Base-by-base conservation (phyloP, 2,888 invertebrate species). In the Strigamia maritima region DNA sequence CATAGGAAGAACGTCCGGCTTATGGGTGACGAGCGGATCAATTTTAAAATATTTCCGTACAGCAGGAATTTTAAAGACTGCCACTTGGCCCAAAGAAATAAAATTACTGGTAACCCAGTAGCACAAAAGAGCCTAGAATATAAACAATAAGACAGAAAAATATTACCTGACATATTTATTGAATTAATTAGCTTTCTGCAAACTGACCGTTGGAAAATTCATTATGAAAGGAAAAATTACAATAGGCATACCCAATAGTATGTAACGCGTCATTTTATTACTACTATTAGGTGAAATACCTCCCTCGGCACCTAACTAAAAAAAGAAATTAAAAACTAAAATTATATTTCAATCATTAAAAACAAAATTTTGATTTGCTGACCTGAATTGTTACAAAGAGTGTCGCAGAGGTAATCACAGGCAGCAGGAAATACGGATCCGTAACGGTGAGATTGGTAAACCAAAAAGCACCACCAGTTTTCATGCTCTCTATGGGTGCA, bases 51-150 rank as follows among this genome's bases (percentile, higher is more conserved):
- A 92, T 0, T 89, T 88, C 83, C 94, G 88, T 0, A 97, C 91
- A 28, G 87, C 85, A 10, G 94, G 93, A 81, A 93, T 88, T 86
- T 90, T 92, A 16, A 98, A 86, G 79, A 95, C 78, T 10, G 90
- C 90, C 8, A 93, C 94, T 90, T 97, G 96, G 0, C 89, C 81
- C 3, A 98, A 86, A 0, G 96, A 95, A 81, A 96, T 90, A 75
- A 93, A 90, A 86, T 98, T 98, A 82, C 92, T 93, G 31, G 94
- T 91, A 19, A 91, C 90, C 97, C 97, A 98, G 85, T 98, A 98
- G 40, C 92, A 91, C 70, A 95, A 88, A 84, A 98, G 92, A 0
- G 93, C 95, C 90, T 89, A n/a, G n/a, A n/a, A n/a, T n/a, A n/a
- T 12, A 74, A 70, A n/a, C n/a, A n/a, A 22, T 54, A 81, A 31